Evolutionary conservation across 2,888 invertebrate genomes (phyloP), one percentile per base, ranked within the genome.

Genomic region (Adelognathus sp.): DNA sequence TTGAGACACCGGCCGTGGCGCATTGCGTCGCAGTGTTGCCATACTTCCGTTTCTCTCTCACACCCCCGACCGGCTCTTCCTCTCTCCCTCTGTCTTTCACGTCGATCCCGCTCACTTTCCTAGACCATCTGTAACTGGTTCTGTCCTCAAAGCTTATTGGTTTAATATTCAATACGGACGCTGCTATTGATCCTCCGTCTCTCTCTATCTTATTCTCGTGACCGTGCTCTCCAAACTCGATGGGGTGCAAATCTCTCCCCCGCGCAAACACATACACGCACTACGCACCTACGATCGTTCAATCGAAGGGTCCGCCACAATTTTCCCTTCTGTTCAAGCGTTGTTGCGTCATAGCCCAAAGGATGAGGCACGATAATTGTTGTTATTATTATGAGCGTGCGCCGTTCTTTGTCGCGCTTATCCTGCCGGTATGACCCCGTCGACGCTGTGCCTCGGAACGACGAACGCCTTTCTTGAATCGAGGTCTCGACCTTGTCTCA

Each of bases 151-250:
- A 84, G 85, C 86, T 86, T 87, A 87, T 86, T 86, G 86, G 86
- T 86, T 86, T 86, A 87, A 86, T 87, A 86, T 86, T 87, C 87
- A 86, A 86, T 87, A 85, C 82, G 85, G 80, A 84, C 82, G 84
- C 82, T 82, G 77, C 81, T 66, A 83, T 78, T 79, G 27, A 73
- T 18, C 44, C 39, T 39, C 66, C 24, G 41, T 41, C 56, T 21
- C 16, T 69, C 33, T 54, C 46, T 31, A 11, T 41, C 33, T 61
- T 52, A 21, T 39, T 64, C 46, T 64, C n/a, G n/a, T 46, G n/a
- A n/a, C 24, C 16, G 24, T 21, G 46, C 46, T 50, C 46, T 50
- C 21, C 21, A 50, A 44, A 21, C 46, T 21, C 46, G 46, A 36
- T 11, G 46, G 21, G 46, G 11, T 24, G 24, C 21, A 21, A 50